Evolutionary conservation across 2,113 vertebrate species (phyloP).

Genomic region (Serilophus lunatus): DNA sequence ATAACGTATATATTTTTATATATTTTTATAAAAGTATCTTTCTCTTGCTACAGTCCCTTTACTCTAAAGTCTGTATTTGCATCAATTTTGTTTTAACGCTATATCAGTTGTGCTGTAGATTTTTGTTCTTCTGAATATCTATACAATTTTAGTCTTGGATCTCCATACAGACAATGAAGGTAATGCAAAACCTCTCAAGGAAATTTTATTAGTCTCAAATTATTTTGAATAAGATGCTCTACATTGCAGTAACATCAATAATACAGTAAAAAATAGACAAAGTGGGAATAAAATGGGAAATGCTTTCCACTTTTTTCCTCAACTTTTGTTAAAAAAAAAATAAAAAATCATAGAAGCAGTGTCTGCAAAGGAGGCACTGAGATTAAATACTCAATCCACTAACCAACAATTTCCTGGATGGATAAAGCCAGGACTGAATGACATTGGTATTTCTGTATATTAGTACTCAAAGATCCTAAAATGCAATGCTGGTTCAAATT

Average conservation of each 20-base stretch:
- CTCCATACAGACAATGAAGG: neutral
- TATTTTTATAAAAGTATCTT: neutral
- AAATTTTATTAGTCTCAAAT: neutral
- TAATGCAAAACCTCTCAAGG: neutral
- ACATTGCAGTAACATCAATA: neutral
- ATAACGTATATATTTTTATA: too few relatives aligned
- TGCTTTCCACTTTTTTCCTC: neutral
- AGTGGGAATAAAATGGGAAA: neutral
- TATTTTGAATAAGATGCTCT: neutral
- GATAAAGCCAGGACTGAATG: neutral
- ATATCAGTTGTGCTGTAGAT: neutral
- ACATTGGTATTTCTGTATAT: neutral
- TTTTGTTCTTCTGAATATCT: neutral
- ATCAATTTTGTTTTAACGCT: neutral
- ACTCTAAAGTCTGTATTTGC: neutral
- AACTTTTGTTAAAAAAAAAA: neutral
- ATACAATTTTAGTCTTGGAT: neutral
- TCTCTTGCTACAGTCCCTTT: neutral
- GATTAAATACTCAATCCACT: neutral
- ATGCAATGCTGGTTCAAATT: neutral
- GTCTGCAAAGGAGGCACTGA: neutral
- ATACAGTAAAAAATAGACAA: neutral
- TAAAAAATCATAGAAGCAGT: neutral
- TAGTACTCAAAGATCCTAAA: neutral
- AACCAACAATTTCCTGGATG: accelerated